A percentile compares a stretch with the other conserved stretches of the same genome.
Conservation (phyloP, 1,140 invertebrate species). For the Copidosoma floridanum region DNA sequence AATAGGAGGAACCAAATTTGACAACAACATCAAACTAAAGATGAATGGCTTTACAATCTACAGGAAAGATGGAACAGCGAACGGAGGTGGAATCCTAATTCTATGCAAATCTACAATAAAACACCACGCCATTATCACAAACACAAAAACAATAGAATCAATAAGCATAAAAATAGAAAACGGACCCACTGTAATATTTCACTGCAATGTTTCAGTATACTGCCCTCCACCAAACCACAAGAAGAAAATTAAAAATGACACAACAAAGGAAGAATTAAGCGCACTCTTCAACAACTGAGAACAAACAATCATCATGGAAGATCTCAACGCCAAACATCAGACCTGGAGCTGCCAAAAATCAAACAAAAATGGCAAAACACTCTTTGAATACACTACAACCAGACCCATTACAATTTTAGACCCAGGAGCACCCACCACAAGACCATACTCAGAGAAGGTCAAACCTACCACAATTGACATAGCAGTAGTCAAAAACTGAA, state of each 20-base stretch:
- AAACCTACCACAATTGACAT: conserved; percentile 10
- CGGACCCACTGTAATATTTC: neutral
- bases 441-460: too few relatives aligned
- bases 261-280: too few relatives aligned
- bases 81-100: conserved; percentile 1
- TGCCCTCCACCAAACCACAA: too few relatives aligned
- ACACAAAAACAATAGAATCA: neutral
- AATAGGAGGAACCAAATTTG: conserved; percentile 29
- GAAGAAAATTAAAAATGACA: too few relatives aligned
- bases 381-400: neutral
- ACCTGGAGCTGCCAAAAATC: neutral
- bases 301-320: neutral
- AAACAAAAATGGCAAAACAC: neutral
- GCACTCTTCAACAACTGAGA: neutral
- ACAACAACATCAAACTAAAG: neutral
- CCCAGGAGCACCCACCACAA: too few relatives aligned
- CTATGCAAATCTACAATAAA: neutral
- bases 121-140: neutral
- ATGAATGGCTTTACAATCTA: conserved; percentile 13
- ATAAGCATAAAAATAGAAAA: neutral
- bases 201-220: too few relatives aligned
- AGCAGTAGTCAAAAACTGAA: conserved; percentile 1
- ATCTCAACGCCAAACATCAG: conserved; percentile 7
- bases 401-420: too few relatives aligned
- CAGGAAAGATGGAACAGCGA: conserved; percentile 24